Conservation (phyloP, 2,797 vertebrate species). For the Sardinella longiceps region DNA sequence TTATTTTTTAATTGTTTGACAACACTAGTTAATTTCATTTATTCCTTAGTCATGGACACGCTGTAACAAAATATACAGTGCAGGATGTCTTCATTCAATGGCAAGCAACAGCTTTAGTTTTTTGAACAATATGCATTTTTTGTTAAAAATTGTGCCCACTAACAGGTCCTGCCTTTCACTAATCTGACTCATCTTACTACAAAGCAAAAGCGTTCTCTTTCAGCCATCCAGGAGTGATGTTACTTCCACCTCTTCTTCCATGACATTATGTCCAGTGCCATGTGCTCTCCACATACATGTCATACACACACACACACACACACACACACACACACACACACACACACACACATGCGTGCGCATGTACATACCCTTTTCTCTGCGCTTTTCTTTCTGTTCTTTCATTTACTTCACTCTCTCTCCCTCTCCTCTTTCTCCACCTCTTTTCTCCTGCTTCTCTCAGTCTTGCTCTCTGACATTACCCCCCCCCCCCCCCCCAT, state of each 20-base stretch:
- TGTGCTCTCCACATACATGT: neutral
- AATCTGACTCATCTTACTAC: too few relatives aligned
- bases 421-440: neutral
- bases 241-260: too few relatives aligned
- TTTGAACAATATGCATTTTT: too few relatives aligned
- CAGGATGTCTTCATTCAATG: neutral
- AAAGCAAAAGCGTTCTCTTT: too few relatives aligned
- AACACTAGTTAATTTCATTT: too few relatives aligned
- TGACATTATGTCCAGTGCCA: too few relatives aligned
- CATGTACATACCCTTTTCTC: too few relatives aligned
- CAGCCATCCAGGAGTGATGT: too few relatives aligned
- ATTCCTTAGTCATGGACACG: neutral
- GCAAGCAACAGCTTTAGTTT: neutral
- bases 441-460: neutral
- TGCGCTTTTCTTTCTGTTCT: slow-evolving; percentile 30
- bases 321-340: slow-evolving; percentile 18
- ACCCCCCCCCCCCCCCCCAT: neutral
- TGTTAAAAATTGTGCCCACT: too few relatives aligned
- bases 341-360: neutral
- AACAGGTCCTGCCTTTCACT: too few relatives aligned
- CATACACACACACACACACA: slow-evolving; percentile 10
- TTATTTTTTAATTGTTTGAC: too few relatives aligned
- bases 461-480: neutral
- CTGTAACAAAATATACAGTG: neutral
- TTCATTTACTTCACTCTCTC: slow-evolving; percentile 37